These are phyloP conservation scores for Gambelia wislizenii DNA, from an alignment of 2,797 vertebrate species.

Conservation along the genomic window DNA sequence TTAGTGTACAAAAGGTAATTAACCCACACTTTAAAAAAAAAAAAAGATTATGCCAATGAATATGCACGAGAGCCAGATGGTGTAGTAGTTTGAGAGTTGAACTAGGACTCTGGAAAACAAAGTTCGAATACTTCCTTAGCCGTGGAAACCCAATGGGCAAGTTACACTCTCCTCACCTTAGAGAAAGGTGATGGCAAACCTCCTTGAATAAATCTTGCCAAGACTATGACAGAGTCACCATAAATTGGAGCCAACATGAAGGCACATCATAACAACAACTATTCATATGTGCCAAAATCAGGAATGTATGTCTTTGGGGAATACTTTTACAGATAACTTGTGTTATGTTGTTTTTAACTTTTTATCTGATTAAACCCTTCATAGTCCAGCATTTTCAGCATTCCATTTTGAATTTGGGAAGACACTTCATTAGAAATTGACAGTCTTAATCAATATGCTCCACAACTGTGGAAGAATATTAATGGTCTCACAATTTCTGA, in stretches of 20 bases:
- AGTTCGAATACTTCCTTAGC: too few species aligned
- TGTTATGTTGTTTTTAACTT: background rate
- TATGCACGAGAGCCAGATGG: too few species aligned
- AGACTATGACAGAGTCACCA: too few species aligned
- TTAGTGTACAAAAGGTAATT: background rate
- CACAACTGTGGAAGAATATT: background rate
- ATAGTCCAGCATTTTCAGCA: background rate
- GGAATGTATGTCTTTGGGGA: background rate
- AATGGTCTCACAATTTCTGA: background rate
- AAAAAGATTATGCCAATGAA: too few species aligned
- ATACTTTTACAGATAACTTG: background rate
- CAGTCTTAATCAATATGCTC: background rate
- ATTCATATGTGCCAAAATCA: background rate
- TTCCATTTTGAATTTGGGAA: background rate
- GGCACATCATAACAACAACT: background rate
- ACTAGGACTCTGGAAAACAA: too few species aligned
- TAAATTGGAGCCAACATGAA: background rate
- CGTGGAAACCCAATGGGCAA: too few species aligned
- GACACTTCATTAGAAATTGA: background rate
- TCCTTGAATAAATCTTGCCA: too few species aligned
- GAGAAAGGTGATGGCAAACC: too few species aligned
- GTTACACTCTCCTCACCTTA: too few species aligned
- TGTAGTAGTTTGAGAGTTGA: too few species aligned
- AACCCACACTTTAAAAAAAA: background rate
- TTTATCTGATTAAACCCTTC: background rate